A percentile compares a stretch with the other conserved stretches of the same genome.
phyloP scores from a whole-genome alignment of 2,888 invertebrate species.

The Autographa pulchrina region DNA sequence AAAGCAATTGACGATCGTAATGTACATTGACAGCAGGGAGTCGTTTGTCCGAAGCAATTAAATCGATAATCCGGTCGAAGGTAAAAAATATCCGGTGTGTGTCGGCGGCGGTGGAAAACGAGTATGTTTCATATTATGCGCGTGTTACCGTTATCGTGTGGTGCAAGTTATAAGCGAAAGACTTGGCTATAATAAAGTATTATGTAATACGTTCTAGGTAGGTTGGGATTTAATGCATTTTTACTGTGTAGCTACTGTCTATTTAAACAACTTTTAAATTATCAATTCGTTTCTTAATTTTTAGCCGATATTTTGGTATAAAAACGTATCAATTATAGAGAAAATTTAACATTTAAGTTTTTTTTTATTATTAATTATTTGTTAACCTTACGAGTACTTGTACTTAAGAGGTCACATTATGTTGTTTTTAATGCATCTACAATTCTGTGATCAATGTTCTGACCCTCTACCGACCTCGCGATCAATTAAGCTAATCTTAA shows the following conservation, averaged over 20 bases:
- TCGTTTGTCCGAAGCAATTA: conserved; percentile 49
- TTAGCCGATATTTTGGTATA: no score
- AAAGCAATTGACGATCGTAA: conserved; percentile 32
- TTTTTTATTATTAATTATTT: no score
- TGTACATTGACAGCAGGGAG: conserved; percentile 36
- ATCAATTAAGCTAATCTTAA: conserved; percentile 7
- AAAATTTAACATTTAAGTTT: no score
- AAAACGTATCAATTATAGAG: no score
- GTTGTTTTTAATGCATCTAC: background rate
- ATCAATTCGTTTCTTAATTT: no score
- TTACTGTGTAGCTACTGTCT: background rate
- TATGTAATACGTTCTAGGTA: no score
- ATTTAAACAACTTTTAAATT: background rate
- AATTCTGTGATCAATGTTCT: background rate
- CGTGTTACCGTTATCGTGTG: conserved; percentile 71
- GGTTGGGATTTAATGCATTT: background rate
- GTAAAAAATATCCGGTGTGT: conserved; percentile 67
- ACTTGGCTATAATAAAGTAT: no score
- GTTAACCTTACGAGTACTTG: background rate
- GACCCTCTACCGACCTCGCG: background rate
- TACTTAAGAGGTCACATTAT: background rate
- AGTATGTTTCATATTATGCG: conserved; percentile 59
- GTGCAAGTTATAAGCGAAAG: conserved; percentile 57
- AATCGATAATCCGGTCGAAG: conserved; percentile 45
- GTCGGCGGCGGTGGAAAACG: conserved; percentile 66